A percentile compares a stretch with the other conserved stretches of the same genome.
These are phyloP conservation scores for Cebidichthys violaceus DNA, from an alignment of 2,113 vertebrate genomes.

Conservation along the genomic window DNA sequence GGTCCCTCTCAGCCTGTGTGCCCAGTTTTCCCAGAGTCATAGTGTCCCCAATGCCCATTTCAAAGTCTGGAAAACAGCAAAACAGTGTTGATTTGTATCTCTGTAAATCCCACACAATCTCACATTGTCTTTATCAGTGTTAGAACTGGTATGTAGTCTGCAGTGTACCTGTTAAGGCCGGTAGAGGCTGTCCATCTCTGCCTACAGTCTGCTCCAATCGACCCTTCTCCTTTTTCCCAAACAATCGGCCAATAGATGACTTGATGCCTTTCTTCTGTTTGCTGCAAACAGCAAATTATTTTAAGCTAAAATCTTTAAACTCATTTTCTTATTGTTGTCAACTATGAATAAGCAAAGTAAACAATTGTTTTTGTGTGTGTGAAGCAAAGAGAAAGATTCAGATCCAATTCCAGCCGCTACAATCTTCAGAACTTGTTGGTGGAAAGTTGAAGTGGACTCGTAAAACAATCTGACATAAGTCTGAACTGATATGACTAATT, in stretches of 20 bases:
- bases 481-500: background rate
- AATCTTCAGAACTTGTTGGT: background rate
- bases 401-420: background rate
- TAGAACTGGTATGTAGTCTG: background rate
- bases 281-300: constrained; percentile 76
- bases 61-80: constrained; percentile 84
- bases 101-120: constrained; percentile 34
- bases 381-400: background rate
- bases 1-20: constrained; percentile 95
- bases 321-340: background rate
- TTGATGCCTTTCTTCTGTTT: constrained; percentile 97
- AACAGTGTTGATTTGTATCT: background rate
- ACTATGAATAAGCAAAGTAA: background rate
- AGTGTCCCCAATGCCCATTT: constrained; percentile 91
- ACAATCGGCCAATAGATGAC: constrained; percentile 94
- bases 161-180: constrained; percentile 86
- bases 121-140: constrained; percentile 22
- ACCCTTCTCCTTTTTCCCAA: constrained; percentile 97
- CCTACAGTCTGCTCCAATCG: constrained; percentile 87
- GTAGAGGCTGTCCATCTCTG: constrained; percentile 86
- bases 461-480: background rate
- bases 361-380: background rate
- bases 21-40: constrained; percentile 94
- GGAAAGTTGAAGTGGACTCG: background rate
- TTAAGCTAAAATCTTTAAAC: background rate